Base-by-base conservation (phyloP, 2,888 invertebrate species). In the Zaprionus obscuricornis region DNA sequence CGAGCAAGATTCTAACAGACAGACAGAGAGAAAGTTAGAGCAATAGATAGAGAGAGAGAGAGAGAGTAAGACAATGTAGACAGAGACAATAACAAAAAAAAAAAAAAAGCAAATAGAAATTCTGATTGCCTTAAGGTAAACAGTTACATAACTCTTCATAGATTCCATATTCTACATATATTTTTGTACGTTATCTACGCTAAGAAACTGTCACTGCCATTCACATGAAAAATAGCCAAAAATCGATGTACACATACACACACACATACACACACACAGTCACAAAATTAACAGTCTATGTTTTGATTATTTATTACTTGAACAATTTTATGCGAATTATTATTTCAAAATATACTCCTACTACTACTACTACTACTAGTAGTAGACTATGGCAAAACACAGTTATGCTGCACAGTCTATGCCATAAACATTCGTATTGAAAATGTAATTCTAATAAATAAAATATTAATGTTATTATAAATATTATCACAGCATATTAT, bases 61-160 rank as follows among this genome's bases (percentile, higher is more conserved):
- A 13, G 31, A 31, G 31, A n/a, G 43, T 45, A 11, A 14, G 13
- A n/a, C n/a, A n/a, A n/a, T n/a, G n/a, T n/a, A n/a, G n/a, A n/a
- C n/a, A n/a, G n/a, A n/a, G n/a, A n/a, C n/a, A n/a, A n/a, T n/a
- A n/a, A n/a, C n/a, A n/a, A n/a, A n/a, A n/a, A n/a, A n/a, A n/a
- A n/a, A n/a, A n/a, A n/a, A n/a, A n/a, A n/a, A n/a, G n/a, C n/a
- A n/a, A n/a, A n/a, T n/a, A n/a, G 13, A 27, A 14, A 26, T 14
- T 22, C 39, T 52, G 49, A 64, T 64, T 49, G 68, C 68, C 68
- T 56, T 17, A 62, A 69, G 68, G 68, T 69, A 72, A 69, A 69
- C 73, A 69, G 72, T 67, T 69, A 52, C 72, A 69, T 69, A 69
- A 69, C 22, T 72, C 68, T 68, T 60, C 47, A 68, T 66, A 51